Percentiles rank a stretch among this genome's conserved stretches.
Evolutionary conservation across 2,113 vertebrate species (phyloP).

Genomic region (Elephantulus edwardii): DNA sequence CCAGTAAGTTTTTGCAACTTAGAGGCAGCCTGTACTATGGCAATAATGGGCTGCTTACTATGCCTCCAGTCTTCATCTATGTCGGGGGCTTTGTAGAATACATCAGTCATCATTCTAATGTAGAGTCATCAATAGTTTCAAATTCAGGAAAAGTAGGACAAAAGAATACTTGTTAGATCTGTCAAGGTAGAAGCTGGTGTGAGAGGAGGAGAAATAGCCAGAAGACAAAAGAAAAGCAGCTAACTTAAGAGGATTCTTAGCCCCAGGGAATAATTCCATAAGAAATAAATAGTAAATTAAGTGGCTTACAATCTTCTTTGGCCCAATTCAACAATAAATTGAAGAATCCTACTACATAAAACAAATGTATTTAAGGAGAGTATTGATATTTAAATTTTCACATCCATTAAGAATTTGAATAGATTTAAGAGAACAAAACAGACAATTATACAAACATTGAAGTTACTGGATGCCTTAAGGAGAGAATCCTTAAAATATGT

Average conservation of each 20-base stretch:
- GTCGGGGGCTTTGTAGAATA: slow-evolving; percentile 39
- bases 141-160: slow-evolving; percentile 60
- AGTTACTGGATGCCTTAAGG: slow-evolving; percentile 61
- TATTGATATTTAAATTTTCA: slow-evolving; percentile 62
- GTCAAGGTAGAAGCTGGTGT: slow-evolving; percentile 1
- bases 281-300: slow-evolving; percentile 78
- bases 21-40: background rate
- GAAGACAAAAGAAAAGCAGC: slow-evolving; percentile 58
- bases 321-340: slow-evolving; percentile 74
- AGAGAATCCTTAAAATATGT: slow-evolving; percentile 70
- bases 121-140: slow-evolving; percentile 38
- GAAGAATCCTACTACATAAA: slow-evolving; percentile 71
- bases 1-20: background rate
- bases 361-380: slow-evolving; percentile 74
- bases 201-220: slow-evolving; percentile 54
- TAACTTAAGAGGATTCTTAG: slow-evolving; percentile 70
- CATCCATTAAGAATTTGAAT: slow-evolving; percentile 69
- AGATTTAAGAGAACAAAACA: slow-evolving; percentile 67
- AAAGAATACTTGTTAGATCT: slow-evolving; percentile 62
- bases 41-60: slow-evolving; percentile 58
- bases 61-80: slow-evolving; percentile 48
- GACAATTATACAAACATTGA: slow-evolving; percentile 72
- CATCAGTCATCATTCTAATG: slow-evolving; percentile 60
- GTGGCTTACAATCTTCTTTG: slow-evolving; percentile 77
- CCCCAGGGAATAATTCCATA: slow-evolving; percentile 69